Conservation (phyloP, 2,888 invertebrate species). For the Orchesella flavescens region DNA sequence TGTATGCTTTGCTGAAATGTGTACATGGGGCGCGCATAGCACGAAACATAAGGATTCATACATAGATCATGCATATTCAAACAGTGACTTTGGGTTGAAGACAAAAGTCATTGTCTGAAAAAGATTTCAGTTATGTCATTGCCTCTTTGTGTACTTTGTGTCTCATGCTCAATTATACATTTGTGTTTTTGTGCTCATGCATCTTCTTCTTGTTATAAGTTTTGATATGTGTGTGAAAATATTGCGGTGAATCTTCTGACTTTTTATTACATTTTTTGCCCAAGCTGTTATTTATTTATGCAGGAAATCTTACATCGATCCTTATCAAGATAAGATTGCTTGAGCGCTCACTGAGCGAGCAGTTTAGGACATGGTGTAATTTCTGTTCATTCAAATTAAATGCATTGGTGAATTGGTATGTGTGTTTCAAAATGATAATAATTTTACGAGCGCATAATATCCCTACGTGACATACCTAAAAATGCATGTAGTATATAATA, state of each 20-base stretch:
- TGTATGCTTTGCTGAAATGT: constrained; percentile 16
- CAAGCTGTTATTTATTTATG: constrained; percentile 1
- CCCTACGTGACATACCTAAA: too few relatives aligned
- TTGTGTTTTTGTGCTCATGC: constrained; percentile 9
- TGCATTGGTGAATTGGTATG: too few relatives aligned
- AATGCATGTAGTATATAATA: too few relatives aligned
- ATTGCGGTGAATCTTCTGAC: constrained; percentile 37
- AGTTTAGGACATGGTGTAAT: constrained; percentile 10
- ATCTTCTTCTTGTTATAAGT: constrained; percentile 9
- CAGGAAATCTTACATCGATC: constrained; percentile 13
- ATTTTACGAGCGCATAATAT: too few relatives aligned
- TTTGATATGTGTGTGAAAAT: constrained; percentile 55
- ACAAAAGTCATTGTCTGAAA: constrained; percentile 12
- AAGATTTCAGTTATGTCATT: constrained; percentile 20
- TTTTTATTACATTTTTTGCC: constrained; percentile 4
- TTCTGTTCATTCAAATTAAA: background rate
- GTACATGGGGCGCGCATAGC: too few relatives aligned
- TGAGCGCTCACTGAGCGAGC: background rate
- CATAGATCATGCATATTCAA: background rate
- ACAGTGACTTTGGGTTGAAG: constrained; percentile 21
- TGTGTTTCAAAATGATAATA: too few relatives aligned
- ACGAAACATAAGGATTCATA: too few relatives aligned
- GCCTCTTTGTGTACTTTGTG: constrained; percentile 20
- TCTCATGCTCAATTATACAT: constrained; percentile 4
- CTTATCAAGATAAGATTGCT: background rate